A percentile compares a stretch with the other conserved stretches of the same genome.
phyloP scores from a whole-genome alignment of 2,113 vertebrate genomes.

The Copsychus sechellarum region DNA sequence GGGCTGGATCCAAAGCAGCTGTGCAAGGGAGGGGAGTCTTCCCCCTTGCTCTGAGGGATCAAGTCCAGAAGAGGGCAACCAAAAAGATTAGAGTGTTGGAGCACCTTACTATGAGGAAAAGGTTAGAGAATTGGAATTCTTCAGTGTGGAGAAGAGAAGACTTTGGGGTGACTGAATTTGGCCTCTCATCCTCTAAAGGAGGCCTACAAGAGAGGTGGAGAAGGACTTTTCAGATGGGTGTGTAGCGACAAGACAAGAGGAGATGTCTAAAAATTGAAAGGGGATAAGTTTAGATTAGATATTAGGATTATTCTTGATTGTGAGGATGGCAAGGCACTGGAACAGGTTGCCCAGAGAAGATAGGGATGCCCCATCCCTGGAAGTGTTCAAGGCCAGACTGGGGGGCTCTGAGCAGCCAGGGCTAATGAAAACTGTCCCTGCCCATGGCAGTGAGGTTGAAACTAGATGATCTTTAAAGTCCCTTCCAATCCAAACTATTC shows the following conservation, averaged over 20 bases:
- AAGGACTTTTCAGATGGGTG: neutral
- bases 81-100: neutral
- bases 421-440: neutral
- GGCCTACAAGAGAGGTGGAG: neutral
- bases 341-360: neutral
- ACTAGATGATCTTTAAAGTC: neutral
- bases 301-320: neutral
- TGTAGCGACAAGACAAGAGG: neutral
- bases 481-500: neutral
- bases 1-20: neutral
- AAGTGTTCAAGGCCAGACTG: neutral
- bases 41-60: neutral
- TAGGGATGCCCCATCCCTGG: neutral
- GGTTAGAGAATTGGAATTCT: neutral
- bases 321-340: neutral
- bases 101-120: neutral
- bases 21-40: neutral
- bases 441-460: neutral
- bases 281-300: neutral
- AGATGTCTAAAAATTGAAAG: neutral
- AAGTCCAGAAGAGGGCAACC: neutral
- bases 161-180: neutral
- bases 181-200: neutral
- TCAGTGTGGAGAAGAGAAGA: neutral
- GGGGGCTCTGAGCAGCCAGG: neutral